These are phyloP conservation scores for Drosophila trichaetosa DNA, from an alignment of 2,888 invertebrate genomes.

Conservation along the genomic window DNA sequence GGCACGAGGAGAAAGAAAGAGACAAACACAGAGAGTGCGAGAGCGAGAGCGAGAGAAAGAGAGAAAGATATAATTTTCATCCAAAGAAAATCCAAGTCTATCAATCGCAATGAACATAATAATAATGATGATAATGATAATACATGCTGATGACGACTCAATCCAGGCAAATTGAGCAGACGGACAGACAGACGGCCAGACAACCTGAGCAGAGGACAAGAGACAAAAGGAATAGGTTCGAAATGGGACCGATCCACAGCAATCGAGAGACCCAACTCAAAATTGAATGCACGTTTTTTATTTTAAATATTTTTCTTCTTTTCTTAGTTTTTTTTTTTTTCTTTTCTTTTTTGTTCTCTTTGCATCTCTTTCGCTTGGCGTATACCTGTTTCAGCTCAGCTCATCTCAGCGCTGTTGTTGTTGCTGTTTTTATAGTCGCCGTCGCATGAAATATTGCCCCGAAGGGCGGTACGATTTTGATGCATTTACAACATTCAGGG, in stretches of 20 bases:
- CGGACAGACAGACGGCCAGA: conserved; percentile 1
- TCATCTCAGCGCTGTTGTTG: conserved; percentile 6
- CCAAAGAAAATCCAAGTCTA: conserved; percentile 32
- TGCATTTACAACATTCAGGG: conserved; percentile 84
- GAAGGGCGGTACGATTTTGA: conserved; percentile 84
- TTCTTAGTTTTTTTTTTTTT: neutral
- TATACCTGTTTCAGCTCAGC: conserved; percentile 17
- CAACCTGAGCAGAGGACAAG: neutral
- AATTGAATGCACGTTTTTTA: conserved; percentile 60
- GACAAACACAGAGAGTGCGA: neutral
- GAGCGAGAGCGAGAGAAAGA: conserved; percentile 6
- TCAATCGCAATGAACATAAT: conserved; percentile 18
- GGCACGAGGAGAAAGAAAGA: conserved; percentile 10
- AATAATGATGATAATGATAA: conserved; percentile 33
- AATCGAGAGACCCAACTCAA: conserved; percentile 40
- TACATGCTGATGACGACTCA: conserved; percentile 60
- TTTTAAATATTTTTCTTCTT: conserved; percentile 12
- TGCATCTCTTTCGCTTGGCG: conserved; percentile 12
- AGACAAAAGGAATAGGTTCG: conserved; percentile 17
- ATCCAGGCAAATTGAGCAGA: conserved; percentile 50
- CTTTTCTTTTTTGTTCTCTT: neutral
- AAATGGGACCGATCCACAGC: conserved; percentile 39
- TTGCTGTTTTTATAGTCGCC: conserved; percentile 23
- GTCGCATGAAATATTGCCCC: conserved; percentile 79
- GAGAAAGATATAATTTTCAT: conserved; percentile 41